Evolutionary conservation across 2,888 invertebrate species (phyloP).

Genomic region (Yponomeuta evonymella): DNA sequence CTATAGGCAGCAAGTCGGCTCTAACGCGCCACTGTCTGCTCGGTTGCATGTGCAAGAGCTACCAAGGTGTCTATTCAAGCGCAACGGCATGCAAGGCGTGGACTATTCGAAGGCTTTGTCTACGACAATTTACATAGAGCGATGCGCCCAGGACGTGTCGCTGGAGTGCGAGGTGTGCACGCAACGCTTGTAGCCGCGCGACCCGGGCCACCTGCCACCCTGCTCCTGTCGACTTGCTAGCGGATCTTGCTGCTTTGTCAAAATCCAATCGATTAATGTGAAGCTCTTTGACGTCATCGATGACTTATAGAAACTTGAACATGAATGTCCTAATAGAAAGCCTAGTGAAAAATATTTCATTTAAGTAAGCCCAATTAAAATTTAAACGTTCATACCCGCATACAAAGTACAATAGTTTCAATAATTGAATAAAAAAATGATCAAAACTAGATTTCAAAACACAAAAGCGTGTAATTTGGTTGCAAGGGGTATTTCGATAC

Average conservation of each 20-base stretch:
- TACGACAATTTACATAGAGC: constrained; percentile 53
- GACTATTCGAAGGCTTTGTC: constrained; percentile 58
- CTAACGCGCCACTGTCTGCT: constrained; percentile 48
- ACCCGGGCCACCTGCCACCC: constrained; percentile 52
- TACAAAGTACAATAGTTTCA: too few species aligned
- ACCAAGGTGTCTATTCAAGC: constrained; percentile 64
- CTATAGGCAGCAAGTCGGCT: constrained; percentile 12
- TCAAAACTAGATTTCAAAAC: too few species aligned
- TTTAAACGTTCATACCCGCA: too few species aligned
- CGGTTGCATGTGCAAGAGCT: constrained; percentile 62
- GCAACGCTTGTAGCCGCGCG: constrained; percentile 38
- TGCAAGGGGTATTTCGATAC: too few species aligned
- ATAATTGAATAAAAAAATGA: too few species aligned
- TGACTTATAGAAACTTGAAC: background rate
- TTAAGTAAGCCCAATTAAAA: too few species aligned
- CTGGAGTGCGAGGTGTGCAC: constrained; percentile 47
- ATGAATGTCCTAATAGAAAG: too few species aligned
- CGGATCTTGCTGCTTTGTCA: constrained; percentile 33
- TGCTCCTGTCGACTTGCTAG: constrained; percentile 26
- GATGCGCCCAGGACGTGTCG: constrained; percentile 53
- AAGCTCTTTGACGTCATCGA: constrained; percentile 51
- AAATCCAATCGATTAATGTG: constrained; percentile 53
- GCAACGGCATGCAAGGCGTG: constrained; percentile 68
- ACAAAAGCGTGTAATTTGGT: too few species aligned
- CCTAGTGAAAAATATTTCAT: too few species aligned